Evolutionary conservation across 2,797 vertebrate species (phyloP), one percentile per base, ranked within the genome.

Genomic region (Euphonia xanthogaster): DNA sequence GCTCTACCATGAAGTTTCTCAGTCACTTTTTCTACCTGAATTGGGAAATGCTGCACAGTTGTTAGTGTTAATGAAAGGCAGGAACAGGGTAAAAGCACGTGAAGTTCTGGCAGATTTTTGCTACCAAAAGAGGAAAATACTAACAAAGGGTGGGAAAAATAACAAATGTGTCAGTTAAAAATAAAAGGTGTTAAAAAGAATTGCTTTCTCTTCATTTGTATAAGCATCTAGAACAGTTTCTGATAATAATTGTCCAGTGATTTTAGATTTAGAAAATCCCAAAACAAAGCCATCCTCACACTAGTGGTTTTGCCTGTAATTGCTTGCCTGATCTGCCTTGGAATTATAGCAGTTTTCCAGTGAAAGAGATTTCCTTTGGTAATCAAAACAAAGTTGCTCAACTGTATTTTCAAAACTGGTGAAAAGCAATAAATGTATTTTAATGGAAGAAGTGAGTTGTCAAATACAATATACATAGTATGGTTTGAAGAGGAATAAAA

Each of bases 81-180:
- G 33, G 13, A 72, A 33, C 3, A 48, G 28, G 33, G 22, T 18
- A 71, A 58, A 3, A n/a, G 40, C 16, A 53, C 1, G 0, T 17
- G 37, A 55, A 24, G 6, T 33, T 66, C 30, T 63, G 37, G 44
- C 31, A 88, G 45, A 7, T 44, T 50, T 53, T 19, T 48, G 21
- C 24, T 58, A 70, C 21, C 17, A 70, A 35, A 53, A 54, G 24
- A 66, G 24, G 18, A 72, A 50, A 89, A 80, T 24, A 21, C 4
- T 35, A 51, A 58, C 30, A 7, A 75, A 62, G 8, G 6, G 6
- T 16, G 8, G 24, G 12, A 10, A 71, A 88, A 88, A 76, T 39
- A 72, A 71, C 27, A 33, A 27, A 51, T 3, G 11, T 23, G 33
- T 31, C 20, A 44, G 15, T 33, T 55, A 55, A 84, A 78, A 55